Percentiles rank a stretch among this genome's conserved stretches.
Conservation (phyloP, 2,797 vertebrate species). For the Nasua narica region DNA sequence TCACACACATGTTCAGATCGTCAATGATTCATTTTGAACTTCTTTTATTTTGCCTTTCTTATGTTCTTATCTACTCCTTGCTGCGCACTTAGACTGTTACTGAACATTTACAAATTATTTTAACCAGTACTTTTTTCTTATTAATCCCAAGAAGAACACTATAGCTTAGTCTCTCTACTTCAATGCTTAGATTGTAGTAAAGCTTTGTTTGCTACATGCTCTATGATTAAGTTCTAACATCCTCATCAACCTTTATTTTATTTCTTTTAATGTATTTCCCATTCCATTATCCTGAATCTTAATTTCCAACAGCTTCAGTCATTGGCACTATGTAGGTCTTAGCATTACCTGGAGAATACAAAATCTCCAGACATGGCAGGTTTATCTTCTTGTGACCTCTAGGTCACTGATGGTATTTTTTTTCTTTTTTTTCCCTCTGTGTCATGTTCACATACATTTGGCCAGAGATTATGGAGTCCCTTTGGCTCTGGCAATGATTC, state of each 20-base stretch:
- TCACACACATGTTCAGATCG: neutral
- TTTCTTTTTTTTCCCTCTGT: neutral
- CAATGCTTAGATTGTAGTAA: neutral
- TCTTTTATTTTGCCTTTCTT: neutral
- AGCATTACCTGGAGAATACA: neutral
- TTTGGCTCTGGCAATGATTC: neutral
- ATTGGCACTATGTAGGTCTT: neutral
- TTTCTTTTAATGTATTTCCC: neutral
- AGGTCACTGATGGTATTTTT: neutral
- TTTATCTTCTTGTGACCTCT: neutral
- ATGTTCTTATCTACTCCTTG: neutral
- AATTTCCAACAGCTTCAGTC: neutral
- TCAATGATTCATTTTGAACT: neutral
- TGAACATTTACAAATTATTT: conserved; percentile 4
- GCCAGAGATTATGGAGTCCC: neutral
- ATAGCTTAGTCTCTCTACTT: neutral
- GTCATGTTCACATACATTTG: neutral
- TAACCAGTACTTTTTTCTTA: neutral
- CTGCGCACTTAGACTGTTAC: neutral
- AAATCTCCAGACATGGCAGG: neutral
- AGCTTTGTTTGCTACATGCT: conserved; percentile 4
- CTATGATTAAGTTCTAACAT: neutral
- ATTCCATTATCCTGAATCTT: conserved; percentile 26
- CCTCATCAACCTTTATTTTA: conserved; percentile 13
- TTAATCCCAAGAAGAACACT: neutral